Evolutionary conservation across 2,888 invertebrate species (phyloP), one percentile per base, ranked within the genome.

Genomic region (Sthenelais limicola): DNA sequence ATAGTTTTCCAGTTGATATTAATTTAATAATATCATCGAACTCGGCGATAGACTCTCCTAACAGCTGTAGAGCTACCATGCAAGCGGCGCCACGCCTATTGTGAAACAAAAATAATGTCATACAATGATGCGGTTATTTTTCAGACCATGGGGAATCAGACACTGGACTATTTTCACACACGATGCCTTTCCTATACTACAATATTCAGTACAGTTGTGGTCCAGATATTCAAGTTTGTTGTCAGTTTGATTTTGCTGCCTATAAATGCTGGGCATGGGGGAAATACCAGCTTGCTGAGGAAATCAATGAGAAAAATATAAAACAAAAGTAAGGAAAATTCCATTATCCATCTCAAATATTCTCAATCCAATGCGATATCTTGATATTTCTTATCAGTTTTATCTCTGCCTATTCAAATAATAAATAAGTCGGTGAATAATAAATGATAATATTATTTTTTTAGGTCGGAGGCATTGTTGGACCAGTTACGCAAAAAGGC

Each of bases 141-240:
- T 7, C 32, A 69, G 51, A 52, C 68, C 32, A 38, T 9, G 38
- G 56, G 2, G 7, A 12, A 15, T 54, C 43, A 1, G 52, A 89
- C 9, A 76, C 80, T 1, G 89, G 90, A 76, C 90, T 96, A 76
- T 88, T 96, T 4, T 94, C 94, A 9, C 96, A 97, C 88, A 95
- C 97, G 84, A 93, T 94, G 86, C 97, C 97, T 0, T 96, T 95
- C 83, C 95, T 96, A 83, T 95, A 96, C 71, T 97, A 97, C 88
- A 95, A 95, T 12, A 97, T 97, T 75, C 95, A 95, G 82, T 94
- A 95, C 83, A 94, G 96, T 0, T 97, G 97, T 85, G 97, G 97
- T 0, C 97, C 97, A 0, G 95, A 96, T 89, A 94, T 95, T 0
- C 93, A 94, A 47, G 85, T 87, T 62, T 88, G 87, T 74, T 82